These are phyloP conservation scores for Oreortyx pictus DNA, from an alignment of 2,797 vertebrate species.

Conservation along the genomic window DNA sequence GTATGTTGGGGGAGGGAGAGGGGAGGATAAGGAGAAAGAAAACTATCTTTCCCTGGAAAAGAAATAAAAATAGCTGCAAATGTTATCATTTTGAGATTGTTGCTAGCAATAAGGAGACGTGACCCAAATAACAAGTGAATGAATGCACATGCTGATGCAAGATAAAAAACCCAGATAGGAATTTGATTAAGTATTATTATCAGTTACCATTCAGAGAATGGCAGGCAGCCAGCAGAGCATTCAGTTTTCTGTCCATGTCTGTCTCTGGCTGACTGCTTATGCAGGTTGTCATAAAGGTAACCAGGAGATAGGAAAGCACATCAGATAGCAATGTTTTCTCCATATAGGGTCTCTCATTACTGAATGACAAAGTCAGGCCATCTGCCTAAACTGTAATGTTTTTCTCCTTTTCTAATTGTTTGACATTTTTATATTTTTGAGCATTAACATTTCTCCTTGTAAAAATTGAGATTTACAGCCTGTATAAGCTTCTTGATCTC, in stretches of 20 bases:
- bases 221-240: constrained; percentile 12
- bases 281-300: constrained; percentile 41
- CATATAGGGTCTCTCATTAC: not conserved
- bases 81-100: constrained; percentile 71
- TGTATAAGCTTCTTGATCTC: not conserved
- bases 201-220: constrained; percentile 1
- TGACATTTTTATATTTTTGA: not conserved
- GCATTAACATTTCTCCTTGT: not conserved
- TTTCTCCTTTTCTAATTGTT: constrained; percentile 36
- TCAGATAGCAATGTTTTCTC: not conserved
- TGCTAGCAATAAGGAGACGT: constrained; percentile 49
- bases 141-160: not conserved
- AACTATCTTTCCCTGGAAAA: constrained; percentile 52
- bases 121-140: constrained; percentile 68
- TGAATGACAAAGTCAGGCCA: not conserved
- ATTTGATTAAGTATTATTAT: constrained; percentile 61
- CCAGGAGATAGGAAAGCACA: not conserved
- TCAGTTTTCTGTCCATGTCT: constrained; percentile 26
- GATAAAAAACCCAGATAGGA: constrained; percentile 50
- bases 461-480: constrained; percentile 19
- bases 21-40: constrained; percentile 15
- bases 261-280: constrained; percentile 12
- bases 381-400: not conserved
- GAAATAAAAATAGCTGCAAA: constrained; percentile 76
- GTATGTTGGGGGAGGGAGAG: not conserved